Evolutionary conservation across 2,888 invertebrate genomes (phyloP), one percentile per base, ranked within the genome.

Genomic region (Drosophila setosimentum): DNA sequence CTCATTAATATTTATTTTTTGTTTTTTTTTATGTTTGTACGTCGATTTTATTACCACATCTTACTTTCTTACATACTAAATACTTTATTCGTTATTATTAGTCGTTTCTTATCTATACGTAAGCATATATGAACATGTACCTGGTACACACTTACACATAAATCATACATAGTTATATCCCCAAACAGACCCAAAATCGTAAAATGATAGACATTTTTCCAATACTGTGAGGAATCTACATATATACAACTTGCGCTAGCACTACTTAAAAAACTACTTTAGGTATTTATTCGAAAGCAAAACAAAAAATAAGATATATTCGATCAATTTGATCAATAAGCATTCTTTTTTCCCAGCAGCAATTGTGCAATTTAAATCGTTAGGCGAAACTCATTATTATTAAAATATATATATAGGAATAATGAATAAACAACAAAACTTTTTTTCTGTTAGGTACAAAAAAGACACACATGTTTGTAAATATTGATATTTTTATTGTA

Each of bases 401-500:
- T 63, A 6, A 13, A n/a, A 18, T 16, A 61, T 24, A 2, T 13
- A 45, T 16, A 16, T 48, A 18, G 16, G 18, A 48, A 29, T 42
- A 32, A 21, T 32, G 13, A 45, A 21, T 1, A 21, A 45, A 21
- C 13, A 45, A 16, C 1, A 21, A 21, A 42, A 2, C 0, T 6
- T 35, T 33, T 45, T 16, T 3, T 21, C 16, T 8, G 45, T 24
- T 8, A 24, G 45, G 45, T 45, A 45, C 45, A 45, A 45, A 45
- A 45, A 21, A 45, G 21, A 45, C 45, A 45, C 21, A 21, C 45
- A 16, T 24, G 16, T 71, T 71, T 64, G 69, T 69, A 69, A 49
- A 69, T 69, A 69, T 37, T 53, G 32, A 33, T 67, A 58, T 59
- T 29, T 37, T 24, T 45, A 68, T 33, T 68, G 54, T 50, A 11